Evolutionary conservation across 2,888 invertebrate genomes (phyloP).

Genomic region (Tromatobia lineatoria): DNA sequence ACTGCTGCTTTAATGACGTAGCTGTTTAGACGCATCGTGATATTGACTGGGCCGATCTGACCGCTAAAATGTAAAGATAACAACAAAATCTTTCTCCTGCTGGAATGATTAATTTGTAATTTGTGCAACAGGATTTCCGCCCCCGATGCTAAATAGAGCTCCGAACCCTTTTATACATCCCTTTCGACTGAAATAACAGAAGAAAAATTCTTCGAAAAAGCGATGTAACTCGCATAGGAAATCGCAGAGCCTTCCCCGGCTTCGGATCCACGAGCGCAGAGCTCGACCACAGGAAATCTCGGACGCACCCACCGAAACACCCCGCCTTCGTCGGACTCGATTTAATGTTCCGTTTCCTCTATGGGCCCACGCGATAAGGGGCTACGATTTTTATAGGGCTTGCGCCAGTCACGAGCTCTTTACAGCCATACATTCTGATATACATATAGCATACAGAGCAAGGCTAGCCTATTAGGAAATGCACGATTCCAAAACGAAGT

Average conservation of each 20-base stretch:
- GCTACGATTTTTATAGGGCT: conserved; percentile 79
- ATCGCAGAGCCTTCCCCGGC: conserved; percentile 76
- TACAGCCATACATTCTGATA: background rate
- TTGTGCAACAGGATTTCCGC: conserved; percentile 60
- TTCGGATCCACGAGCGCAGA: conserved; percentile 33
- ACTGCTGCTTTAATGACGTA: conserved; percentile 81
- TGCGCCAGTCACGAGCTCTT: conserved; percentile 63
- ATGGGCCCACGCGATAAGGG: conserved; percentile 78
- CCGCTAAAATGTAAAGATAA: background rate
- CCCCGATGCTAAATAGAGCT: conserved; percentile 28
- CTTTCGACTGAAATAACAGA: background rate
- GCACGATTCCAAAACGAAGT: conserved; percentile 54
- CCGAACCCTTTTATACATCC: background rate
- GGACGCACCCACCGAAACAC: conserved; percentile 85
- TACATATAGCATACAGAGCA: background rate
- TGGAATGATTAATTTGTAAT: conserved; percentile 47
- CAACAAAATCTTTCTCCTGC: conserved; percentile 7
- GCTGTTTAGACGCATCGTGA: conserved; percentile 60
- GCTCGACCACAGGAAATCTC: conserved; percentile 83
- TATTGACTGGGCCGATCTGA: conserved; percentile 20
- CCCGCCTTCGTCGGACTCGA: conserved; percentile 82
- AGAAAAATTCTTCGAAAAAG: conserved; percentile 28
- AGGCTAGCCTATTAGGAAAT: conserved; percentile 47
- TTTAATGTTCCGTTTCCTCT: conserved; percentile 84
- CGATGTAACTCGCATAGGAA: conserved; percentile 73